Evolutionary conservation across 2,113 vertebrate genomes (phyloP).

Genomic region (Hymenochirus boettgeri): DNA sequence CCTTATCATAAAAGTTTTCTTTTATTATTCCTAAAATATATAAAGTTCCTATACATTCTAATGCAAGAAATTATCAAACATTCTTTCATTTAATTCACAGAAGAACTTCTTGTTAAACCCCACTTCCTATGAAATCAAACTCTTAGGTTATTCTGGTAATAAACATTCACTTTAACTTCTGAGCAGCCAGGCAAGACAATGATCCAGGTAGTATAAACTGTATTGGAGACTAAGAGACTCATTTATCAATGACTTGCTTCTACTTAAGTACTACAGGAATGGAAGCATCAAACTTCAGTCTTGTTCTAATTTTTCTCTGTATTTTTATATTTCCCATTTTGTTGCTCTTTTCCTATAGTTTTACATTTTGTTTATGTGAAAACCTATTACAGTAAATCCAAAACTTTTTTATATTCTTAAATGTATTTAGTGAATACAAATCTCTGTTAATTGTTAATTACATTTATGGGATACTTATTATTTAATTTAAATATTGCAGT

Average conservation of each 20-base stretch:
- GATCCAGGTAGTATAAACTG: conserved; percentile 39
- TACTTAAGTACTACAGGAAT: conserved; percentile 31
- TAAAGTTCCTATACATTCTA: too few relatives aligned
- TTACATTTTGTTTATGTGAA: neutral
- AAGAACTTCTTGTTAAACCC: conserved; percentile 23
- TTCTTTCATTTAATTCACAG: conserved; percentile 28
- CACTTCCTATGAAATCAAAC: conserved; percentile 29
- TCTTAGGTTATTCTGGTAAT: conserved; percentile 36
- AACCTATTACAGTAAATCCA: too few relatives aligned
- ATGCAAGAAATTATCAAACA: conserved; percentile 5
- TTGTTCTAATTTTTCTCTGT: too few relatives aligned
- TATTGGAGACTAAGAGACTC: conserved; percentile 35
- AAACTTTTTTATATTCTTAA: too few relatives aligned
- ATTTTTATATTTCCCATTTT: too few relatives aligned
- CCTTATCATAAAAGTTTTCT: too few relatives aligned
- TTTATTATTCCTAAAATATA: too few relatives aligned
- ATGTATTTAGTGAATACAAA: too few relatives aligned
- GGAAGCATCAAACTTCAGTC: conserved; percentile 36
- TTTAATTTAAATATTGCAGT: too few relatives aligned
- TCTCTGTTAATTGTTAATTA: too few relatives aligned
- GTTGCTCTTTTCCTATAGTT: neutral
- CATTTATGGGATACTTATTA: too few relatives aligned
- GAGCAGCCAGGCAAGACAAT: conserved; percentile 37
- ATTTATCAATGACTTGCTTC: conserved; percentile 34
- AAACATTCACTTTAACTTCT: conserved; percentile 34